Percentiles rank a stretch among this genome's conserved stretches.
Evolutionary conservation across 1,140 invertebrate genomes (phyloP).

Genomic region (Drosophila miranda): DNA sequence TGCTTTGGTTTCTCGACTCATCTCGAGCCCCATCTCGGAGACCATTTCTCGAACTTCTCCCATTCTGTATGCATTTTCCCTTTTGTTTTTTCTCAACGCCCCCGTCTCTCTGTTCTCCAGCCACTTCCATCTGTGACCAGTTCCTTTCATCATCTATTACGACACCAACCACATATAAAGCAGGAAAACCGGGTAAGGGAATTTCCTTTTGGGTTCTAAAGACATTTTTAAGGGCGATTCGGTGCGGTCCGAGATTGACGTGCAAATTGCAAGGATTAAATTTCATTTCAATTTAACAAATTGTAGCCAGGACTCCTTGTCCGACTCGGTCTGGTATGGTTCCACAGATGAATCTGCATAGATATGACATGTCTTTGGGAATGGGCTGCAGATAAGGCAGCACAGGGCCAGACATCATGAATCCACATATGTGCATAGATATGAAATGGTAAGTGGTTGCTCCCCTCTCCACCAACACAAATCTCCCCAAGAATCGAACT

Average conservation of each 20-base stretch:
- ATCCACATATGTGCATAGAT: not conserved
- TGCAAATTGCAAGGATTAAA: constrained; percentile 76
- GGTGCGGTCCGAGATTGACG: constrained; percentile 68
- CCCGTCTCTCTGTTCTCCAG: not conserved
- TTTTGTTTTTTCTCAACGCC: constrained; percentile 52
- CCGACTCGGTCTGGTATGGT: not conserved
- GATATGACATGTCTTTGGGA: not conserved
- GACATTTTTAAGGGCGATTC: constrained; percentile 71
- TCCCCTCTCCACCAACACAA: no score
- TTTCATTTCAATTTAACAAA: constrained; percentile 75
- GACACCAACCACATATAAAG: constrained; percentile 60
- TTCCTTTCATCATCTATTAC: constrained; percentile 74
- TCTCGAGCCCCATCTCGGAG: not conserved
- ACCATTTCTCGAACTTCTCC: not conserved
- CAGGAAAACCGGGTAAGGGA: not conserved
- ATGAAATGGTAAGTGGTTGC: not conserved
- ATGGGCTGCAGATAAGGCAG: not conserved
- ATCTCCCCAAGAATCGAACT: no score
- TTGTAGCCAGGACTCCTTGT: constrained; percentile 41
- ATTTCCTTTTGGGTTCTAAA: constrained; percentile 43
- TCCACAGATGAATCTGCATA: constrained; percentile 1
- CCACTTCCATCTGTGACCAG: constrained; percentile 36
- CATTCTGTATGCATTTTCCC: constrained; percentile 36
- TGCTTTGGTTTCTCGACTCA: constrained; percentile 33
- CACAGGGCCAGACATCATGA: not conserved